Evolutionary conservation across 1,140 invertebrate genomes (phyloP).

Genomic region (Steinernema khuongi): DNA sequence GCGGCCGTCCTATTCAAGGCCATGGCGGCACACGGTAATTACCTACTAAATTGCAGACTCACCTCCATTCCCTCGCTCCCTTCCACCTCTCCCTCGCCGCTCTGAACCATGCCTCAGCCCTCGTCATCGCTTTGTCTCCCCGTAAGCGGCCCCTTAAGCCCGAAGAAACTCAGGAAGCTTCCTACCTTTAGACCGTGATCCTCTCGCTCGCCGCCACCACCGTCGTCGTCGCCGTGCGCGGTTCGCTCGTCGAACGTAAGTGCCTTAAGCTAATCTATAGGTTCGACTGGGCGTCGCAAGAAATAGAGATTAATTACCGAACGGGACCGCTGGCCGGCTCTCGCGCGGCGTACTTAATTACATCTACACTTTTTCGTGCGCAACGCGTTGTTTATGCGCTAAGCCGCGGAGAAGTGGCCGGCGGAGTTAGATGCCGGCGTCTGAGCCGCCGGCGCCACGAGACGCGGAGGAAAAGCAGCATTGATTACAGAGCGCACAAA

Average conservation of each 20-base stretch:
- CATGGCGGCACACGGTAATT: background rate
- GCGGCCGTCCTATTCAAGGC: conserved; percentile 2
- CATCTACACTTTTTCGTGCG: background rate
- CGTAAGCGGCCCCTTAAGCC: too few species aligned
- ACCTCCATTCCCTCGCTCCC: background rate
- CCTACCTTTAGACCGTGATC: too few species aligned
- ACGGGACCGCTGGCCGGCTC: background rate
- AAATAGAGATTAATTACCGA: background rate
- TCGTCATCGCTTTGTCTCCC: too few species aligned
- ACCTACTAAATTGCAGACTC: background rate
- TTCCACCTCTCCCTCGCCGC: background rate
- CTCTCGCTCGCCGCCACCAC: background rate
- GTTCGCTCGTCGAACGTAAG: background rate
- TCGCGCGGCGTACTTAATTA: background rate
- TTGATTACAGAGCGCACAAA: too few species aligned
- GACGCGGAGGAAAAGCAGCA: too few species aligned
- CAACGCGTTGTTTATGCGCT: background rate
- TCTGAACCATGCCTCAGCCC: background rate
- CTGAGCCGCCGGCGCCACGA: too few species aligned
- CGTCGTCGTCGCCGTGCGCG: background rate
- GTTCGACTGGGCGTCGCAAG: background rate
- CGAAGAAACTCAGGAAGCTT: too few species aligned
- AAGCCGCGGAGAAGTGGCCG: background rate
- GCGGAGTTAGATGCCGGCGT: background rate
- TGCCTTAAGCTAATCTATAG: background rate